Conservation (phyloP, 2,888 invertebrate genomes). For the Lasioglossum pauxillum region DNA sequence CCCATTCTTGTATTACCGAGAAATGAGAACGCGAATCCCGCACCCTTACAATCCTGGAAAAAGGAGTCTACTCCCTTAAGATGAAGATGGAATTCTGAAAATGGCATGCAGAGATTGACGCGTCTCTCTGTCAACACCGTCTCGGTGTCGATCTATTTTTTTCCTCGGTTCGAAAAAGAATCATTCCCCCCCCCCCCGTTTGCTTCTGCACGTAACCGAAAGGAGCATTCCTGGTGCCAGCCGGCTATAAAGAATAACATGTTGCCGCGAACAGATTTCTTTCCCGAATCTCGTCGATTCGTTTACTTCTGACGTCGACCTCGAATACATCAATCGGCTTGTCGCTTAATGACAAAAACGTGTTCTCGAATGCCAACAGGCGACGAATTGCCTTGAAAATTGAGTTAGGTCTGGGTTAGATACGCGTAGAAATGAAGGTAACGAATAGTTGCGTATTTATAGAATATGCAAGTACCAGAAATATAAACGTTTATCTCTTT, state of each 20-base stretch:
- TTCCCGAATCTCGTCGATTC: not conserved
- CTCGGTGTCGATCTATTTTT: conserved; percentile 31
- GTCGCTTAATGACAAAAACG: conserved; percentile 12
- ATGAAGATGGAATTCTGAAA: not conserved
- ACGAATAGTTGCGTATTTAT: not conserved
- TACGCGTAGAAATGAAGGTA: not conserved
- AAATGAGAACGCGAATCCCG: too few species aligned
- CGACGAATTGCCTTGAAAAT: not conserved
- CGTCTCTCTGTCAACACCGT: too few species aligned
- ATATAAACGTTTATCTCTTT: not conserved
- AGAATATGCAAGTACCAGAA: not conserved
- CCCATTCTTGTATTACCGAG: too few species aligned
- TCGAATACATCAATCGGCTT: not conserved
- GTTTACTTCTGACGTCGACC: not conserved
- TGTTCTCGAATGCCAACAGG: conserved; percentile 1
- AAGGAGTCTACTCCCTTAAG: too few species aligned
- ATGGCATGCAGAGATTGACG: not conserved
- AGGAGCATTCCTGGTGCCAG: conserved; percentile 14
- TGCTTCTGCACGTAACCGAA: conserved; percentile 14
- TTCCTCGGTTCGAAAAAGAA: conserved; percentile 12
- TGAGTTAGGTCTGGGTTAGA: not conserved
- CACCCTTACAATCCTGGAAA: too few species aligned
- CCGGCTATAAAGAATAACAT: conserved; percentile 16
- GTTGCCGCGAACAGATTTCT: not conserved
- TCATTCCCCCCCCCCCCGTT: conserved; percentile 28